Base-by-base conservation (phyloP, 2,888 invertebrate genomes). In the Ctena decussata region DNA sequence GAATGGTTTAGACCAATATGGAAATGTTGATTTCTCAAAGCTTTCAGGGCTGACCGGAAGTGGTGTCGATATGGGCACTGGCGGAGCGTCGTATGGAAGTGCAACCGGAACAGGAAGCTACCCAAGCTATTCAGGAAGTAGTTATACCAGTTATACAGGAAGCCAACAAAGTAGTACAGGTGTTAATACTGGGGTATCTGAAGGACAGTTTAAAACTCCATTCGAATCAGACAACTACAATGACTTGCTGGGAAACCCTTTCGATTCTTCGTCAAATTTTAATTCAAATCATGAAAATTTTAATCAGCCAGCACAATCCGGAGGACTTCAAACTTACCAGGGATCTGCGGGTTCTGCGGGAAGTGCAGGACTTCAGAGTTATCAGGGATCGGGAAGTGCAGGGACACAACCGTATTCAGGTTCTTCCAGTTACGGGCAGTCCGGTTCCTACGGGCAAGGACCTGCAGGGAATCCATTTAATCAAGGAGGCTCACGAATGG, bases 141-240 rank as follows among this genome's bases (percentile, higher is more conserved):
- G 15, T 6, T 60, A 60, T 30, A 30, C 21, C 24, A 21, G 27
- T 21, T 70, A 70, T 35, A n/a, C 46, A 24, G 53, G 57, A 37
- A 39, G 30, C 12, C 35, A 32, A 18, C 30, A 60, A 5, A 32
- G 46, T 30, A 32, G 71, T 32, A 37, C 53, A 37, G 70, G 69
- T 21, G 71, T 53, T 27, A 65, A 71, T 32, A 71, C 75, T 21
- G 53, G 75, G 30, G 70, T 37, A 12, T 77, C 78, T 0, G 27
- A 70, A 15, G 78, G 78, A 30, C 85, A 82, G 44, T 86, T 65
- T 39, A 75, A 86, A 73, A 86, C 86, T 11, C 83, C 86, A 35
- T 86, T 86, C 46, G 83, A 86, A 49, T 35, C 83, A 18, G 80
- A 86, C 27, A 86, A 86, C 32, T 86, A 86, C 44, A 86, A 86